phyloP scores from a whole-genome alignment of 2,797 vertebrate species.

The Glyptemys insculpta region DNA sequence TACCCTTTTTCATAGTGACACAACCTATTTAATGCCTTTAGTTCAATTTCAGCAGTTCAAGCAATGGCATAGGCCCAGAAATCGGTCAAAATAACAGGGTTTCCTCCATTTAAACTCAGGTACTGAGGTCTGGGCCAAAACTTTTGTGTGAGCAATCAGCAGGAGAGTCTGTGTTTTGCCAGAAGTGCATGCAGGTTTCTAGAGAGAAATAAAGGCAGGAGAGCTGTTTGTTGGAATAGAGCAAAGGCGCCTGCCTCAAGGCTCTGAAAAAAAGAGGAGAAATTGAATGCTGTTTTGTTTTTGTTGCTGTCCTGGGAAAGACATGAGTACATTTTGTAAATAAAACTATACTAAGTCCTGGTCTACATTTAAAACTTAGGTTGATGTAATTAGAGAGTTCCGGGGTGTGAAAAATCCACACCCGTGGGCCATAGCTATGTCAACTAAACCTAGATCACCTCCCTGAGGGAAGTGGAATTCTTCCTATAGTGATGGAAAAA shows the following conservation, averaged over 20 bases:
- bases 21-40: background rate
- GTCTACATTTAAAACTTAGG: background rate
- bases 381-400: background rate
- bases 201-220: background rate
- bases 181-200: background rate
- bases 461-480: background rate
- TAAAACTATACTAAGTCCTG: background rate
- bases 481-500: background rate
- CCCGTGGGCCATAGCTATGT: background rate
- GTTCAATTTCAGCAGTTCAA: background rate
- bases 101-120: background rate
- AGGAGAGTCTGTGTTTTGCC: background rate
- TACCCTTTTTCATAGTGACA: background rate
- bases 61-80: background rate
- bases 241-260: background rate
- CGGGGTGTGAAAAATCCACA: background rate
- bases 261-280: background rate
- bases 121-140: background rate
- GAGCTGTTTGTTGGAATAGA: background rate
- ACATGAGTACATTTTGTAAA: background rate
- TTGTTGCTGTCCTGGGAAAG: background rate
- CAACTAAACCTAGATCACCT: background rate
- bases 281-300: background rate
- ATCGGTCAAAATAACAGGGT: background rate
- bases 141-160: background rate